phyloP scores from a whole-genome alignment of 2,797 vertebrate species.

The Syndactyla subalaris region DNA sequence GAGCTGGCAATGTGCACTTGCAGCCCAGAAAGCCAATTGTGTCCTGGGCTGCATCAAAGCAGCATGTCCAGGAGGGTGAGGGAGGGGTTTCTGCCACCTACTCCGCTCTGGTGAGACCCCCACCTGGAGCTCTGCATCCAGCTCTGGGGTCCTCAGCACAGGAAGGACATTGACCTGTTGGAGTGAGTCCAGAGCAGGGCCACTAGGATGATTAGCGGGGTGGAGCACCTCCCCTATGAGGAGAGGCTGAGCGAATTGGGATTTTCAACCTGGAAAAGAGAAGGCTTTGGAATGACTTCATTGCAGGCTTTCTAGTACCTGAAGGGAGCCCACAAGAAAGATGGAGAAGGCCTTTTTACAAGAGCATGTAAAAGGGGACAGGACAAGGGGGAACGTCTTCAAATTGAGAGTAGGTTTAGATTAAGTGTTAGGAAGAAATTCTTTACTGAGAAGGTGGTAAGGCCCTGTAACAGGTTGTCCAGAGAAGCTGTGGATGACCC shows the following conservation, averaged over 20 bases:
- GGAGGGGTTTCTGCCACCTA: not conserved
- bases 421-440: not conserved
- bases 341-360: not conserved
- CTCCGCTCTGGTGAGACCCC: not conserved
- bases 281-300: not conserved
- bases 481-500: not conserved
- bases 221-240: not conserved
- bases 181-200: not conserved
- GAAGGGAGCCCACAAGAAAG: not conserved
- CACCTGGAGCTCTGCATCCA: not conserved
- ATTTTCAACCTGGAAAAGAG: not conserved
- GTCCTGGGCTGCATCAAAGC: not conserved
- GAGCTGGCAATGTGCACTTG: not conserved
- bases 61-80: accelerated
- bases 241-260: not conserved
- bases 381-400: not conserved
- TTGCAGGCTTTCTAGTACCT: not conserved
- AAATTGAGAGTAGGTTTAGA: not conserved
- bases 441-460: not conserved
- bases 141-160: not conserved
- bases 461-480: not conserved
- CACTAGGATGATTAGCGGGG: not conserved
- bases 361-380: not conserved
- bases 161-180: not conserved
- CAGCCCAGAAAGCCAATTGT: not conserved